These are phyloP conservation scores for Catocala sponsa DNA, from an alignment of 2,888 invertebrate species.

Conservation along the genomic window DNA sequence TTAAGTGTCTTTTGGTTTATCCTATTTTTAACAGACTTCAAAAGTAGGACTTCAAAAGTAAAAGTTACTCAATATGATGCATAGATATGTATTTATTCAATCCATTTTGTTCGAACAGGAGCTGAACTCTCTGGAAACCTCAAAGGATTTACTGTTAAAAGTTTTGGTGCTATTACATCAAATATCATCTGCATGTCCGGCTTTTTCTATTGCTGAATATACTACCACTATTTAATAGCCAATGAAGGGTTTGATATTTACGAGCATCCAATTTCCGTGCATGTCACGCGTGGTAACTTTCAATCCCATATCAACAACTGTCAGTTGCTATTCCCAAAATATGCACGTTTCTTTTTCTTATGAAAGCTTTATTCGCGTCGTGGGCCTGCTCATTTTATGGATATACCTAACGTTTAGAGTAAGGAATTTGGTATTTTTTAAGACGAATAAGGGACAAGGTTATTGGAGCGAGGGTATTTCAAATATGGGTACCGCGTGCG, in stretches of 20 bases:
- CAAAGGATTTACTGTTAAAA: no score
- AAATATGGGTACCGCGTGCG: slow-evolving; percentile 19
- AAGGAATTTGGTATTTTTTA: slow-evolving; percentile 31
- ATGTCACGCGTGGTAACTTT: slow-evolving; percentile 36
- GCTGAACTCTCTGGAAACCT: no score
- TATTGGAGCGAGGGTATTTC: slow-evolving; percentile 20
- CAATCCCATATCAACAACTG: slow-evolving; percentile 45
- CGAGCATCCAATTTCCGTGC: slow-evolving; percentile 51
- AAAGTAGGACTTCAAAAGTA: slow-evolving; percentile 9
- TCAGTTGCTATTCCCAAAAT: slow-evolving; percentile 36
- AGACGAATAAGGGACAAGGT: slow-evolving; percentile 37
- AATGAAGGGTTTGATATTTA: slow-evolving; percentile 47
- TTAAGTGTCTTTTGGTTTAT: slow-evolving; percentile 35
- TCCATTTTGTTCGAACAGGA: slow-evolving; percentile 1
- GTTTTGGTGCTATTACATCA: slow-evolving; percentile 16
- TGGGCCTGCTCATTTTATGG: slow-evolving; percentile 39
- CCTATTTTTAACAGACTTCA: slow-evolving; percentile 13
- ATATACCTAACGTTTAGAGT: slow-evolving; percentile 29
- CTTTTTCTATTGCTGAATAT: not conserved
- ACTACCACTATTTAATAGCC: slow-evolving; percentile 28
- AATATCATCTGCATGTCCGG: slow-evolving; percentile 26
- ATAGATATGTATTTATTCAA: slow-evolving; percentile 13
- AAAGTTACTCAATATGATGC: slow-evolving; percentile 7
- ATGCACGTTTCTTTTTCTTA: slow-evolving; percentile 40
- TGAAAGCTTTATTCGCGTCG: slow-evolving; percentile 41